Evolutionary conservation across 2,113 vertebrate species (phyloP).

Genomic region (Trematomus loennbergii): DNA sequence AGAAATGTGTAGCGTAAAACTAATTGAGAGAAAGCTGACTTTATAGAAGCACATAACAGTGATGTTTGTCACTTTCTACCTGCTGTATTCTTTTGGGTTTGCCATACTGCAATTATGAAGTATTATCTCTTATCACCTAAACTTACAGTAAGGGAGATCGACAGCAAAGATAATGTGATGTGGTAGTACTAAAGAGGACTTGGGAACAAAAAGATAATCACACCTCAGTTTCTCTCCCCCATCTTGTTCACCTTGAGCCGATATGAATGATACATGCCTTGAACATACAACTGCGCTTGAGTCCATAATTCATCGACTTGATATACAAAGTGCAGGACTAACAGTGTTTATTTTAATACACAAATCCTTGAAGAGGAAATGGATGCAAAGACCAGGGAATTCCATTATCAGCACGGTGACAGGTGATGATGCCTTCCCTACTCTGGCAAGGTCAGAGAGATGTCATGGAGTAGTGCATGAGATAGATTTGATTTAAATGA

Average conservation of each 20-base stretch:
- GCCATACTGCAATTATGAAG: not conserved
- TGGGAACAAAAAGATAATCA: conserved; percentile 18
- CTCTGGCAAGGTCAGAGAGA: conserved; percentile 55
- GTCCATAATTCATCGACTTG: conserved; percentile 33
- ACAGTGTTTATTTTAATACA: conserved; percentile 32
- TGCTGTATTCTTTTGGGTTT: not conserved
- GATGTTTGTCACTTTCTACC: not conserved
- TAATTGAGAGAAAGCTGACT: not conserved
- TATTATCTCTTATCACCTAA: conserved; percentile 20
- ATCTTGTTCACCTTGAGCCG: conserved; percentile 41
- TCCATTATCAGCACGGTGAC: conserved; percentile 74
- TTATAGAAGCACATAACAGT: conserved; percentile 1
- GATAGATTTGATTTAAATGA: conserved; percentile 59
- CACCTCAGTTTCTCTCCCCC: not conserved
- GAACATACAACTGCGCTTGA: conserved; percentile 4
- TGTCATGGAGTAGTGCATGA: conserved; percentile 19
- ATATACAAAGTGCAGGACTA: conserved; percentile 35
- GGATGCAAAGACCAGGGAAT: conserved; percentile 55
- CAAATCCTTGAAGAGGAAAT: conserved; percentile 58
- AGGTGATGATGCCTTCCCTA: conserved; percentile 62
- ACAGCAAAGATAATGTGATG: not conserved
- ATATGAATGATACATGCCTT: conserved; percentile 53
- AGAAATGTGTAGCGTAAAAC: conserved; percentile 32
- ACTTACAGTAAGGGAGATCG: not conserved
- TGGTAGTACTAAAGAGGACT: not conserved